Base-by-base conservation (phyloP, 2,888 invertebrate species). In the Fragum fragum region DNA sequence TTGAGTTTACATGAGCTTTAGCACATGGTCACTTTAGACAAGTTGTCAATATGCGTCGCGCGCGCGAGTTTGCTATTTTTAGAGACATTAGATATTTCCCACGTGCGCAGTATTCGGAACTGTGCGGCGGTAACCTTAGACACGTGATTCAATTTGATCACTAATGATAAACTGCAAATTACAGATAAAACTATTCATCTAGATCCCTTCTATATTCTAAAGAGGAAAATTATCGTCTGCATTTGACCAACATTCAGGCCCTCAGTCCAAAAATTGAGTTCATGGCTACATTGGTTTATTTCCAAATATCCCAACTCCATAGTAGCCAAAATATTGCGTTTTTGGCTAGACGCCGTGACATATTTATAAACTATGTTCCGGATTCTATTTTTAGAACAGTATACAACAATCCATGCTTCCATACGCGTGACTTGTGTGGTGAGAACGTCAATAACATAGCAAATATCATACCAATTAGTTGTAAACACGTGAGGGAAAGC, bases 371-470 rank as follows among this genome's bases (percentile, higher is more conserved):
- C 36, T 29, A 28, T 26, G 23, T 23, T 36, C 59, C 47, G 23
- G 29, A 23, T 52, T 53, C 76, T 83, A 83, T 79, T 79, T 83
- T 77, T 83, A 83, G 83, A 23, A 42, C 23, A 23, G 21, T 21
- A 36, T 28, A 73, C 18, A 21, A 59, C 61, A 28, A 52, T 26
- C 83, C 83, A 83, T 77, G 79, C 76, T 83, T 83, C 55, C 28
- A 59, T 75, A 72, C 83, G 70, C 77, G 83, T 83, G 83, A 80
- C 80, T 79, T 68, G 42, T 28, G 36, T 23, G 57, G 32, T 28
- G 47, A 28, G 47, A 61, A 66, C 29, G 53, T 63, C 66, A 66
- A 42, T 66, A 66, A 42, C 42, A 66, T 42, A 39, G 66, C 42
- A 66, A 39, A 66, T 66, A 42, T 42, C 36, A 61, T 26, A 32